Percentiles rank a stretch among this genome's conserved stretches.
Conservation (phyloP, 2,888 invertebrate genomes). For the Hirtodrosophila histrioides region DNA sequence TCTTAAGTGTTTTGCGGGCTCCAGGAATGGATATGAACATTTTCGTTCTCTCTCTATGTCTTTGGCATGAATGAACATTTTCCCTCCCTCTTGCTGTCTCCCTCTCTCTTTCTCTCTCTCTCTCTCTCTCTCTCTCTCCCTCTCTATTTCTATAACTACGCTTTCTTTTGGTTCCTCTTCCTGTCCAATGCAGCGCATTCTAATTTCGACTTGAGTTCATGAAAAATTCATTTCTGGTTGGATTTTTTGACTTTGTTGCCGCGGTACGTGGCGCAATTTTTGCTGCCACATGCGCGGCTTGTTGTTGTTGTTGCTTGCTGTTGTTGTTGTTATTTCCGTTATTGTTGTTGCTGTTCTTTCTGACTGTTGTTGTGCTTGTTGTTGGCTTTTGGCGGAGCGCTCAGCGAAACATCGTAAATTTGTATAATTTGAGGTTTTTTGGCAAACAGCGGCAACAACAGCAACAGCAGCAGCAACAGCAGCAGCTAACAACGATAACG, state of each 20-base stretch:
- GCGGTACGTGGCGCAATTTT: slow-evolving; percentile 22
- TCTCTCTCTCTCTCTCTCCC: neutral
- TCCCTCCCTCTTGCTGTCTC: neutral
- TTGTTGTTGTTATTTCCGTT: slow-evolving; percentile 10
- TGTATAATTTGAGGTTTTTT: slow-evolving; percentile 74
- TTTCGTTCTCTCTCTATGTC: neutral
- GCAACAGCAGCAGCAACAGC: slow-evolving; percentile 17
- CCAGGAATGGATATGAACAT: slow-evolving; percentile 4
- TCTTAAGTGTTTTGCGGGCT: slow-evolving; percentile 8
- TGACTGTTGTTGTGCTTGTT: slow-evolving; percentile 21
- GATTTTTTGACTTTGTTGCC: slow-evolving; percentile 32
- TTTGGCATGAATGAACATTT: too few species aligned
- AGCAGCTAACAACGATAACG: slow-evolving; percentile 39
- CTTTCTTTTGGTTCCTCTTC: neutral
- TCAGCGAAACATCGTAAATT: slow-evolving; percentile 72
- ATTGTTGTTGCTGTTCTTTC: slow-evolving; percentile 25
- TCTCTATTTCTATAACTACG: too few species aligned
- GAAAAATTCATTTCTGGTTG: slow-evolving; percentile 37
- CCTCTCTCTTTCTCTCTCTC: neutral
- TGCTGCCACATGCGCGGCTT: neutral
- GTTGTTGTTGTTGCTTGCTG: slow-evolving; percentile 4
- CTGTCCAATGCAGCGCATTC: slow-evolving; percentile 29
- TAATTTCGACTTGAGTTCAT: slow-evolving; percentile 31
- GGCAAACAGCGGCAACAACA: slow-evolving; percentile 44
- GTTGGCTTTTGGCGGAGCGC: slow-evolving; percentile 57